A percentile compares a stretch with the other conserved stretches of the same genome.
Evolutionary conservation across 2,888 invertebrate genomes (phyloP).

Genomic region (Parnassius orleans): DNA sequence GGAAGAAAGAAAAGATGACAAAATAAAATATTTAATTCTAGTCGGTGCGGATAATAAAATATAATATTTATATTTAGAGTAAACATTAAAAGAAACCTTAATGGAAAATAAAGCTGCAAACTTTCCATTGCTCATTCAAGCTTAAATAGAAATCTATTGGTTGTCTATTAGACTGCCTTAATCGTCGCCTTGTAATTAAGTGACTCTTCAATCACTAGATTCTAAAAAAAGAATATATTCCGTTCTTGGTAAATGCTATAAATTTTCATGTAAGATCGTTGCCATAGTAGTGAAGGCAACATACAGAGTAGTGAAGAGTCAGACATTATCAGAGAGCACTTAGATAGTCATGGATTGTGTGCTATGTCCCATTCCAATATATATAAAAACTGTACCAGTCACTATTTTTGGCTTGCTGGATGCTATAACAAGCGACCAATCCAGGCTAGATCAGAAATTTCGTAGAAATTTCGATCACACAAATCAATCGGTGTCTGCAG

Average conservation of each 20-base stretch:
- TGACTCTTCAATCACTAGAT: slow-evolving; percentile 20
- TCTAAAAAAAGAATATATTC: slow-evolving; percentile 25
- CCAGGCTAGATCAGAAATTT: too few species aligned
- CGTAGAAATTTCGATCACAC: too few species aligned
- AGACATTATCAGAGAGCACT: slow-evolving; percentile 1
- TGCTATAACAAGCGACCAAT: too few species aligned
- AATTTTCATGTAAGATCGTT: slow-evolving; percentile 26
- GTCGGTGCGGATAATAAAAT: too few species aligned
- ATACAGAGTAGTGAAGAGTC: slow-evolving; percentile 15
- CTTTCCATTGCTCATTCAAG: slow-evolving; percentile 17
- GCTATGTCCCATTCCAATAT: too few species aligned
- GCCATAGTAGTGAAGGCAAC: slow-evolving; percentile 6
- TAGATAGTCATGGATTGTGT: too few species aligned
- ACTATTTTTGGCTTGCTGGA: too few species aligned
- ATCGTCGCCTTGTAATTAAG: slow-evolving; percentile 22
- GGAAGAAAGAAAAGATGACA: too few species aligned
- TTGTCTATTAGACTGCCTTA: slow-evolving; percentile 8
- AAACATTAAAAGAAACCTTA: not conserved
- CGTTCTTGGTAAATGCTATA: slow-evolving; percentile 21
- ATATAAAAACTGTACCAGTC: too few species aligned
- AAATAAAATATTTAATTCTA: too few species aligned
- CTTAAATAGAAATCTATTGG: slow-evolving; percentile 23
- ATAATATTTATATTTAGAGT: too few species aligned
- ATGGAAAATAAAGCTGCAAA: slow-evolving; percentile 4
- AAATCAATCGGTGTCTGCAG: too few species aligned